Percentiles rank a stretch among this genome's conserved stretches.
phyloP scores from a whole-genome alignment of 2,113 vertebrate species.

The Empidonax alnorum region DNA sequence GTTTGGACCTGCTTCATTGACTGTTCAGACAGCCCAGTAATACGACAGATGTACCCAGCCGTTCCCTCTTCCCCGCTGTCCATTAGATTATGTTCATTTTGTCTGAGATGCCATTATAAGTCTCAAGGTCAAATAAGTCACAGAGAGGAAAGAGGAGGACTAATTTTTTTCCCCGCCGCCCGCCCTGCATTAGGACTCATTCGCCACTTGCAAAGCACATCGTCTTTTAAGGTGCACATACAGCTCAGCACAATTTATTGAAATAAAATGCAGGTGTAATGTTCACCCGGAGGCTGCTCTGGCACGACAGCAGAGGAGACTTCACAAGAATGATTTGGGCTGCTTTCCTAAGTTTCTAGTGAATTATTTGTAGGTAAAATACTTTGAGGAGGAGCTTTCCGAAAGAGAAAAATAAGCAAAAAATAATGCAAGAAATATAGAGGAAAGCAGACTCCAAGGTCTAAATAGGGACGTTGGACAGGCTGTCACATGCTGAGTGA shows the following conservation, averaged over 20 bases:
- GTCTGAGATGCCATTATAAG: conserved; percentile 86
- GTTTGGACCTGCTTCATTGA: conserved; percentile 88
- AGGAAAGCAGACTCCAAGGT: not conserved
- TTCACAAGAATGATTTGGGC: conserved; percentile 40
- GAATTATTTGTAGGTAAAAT: conserved; percentile 54
- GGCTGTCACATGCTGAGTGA: not conserved
- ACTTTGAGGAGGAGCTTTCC: not conserved
- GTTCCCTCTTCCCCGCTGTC: conserved; percentile 84
- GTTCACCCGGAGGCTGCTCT: conserved; percentile 62
- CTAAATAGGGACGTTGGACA: not conserved
- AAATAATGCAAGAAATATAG: fast-evolving
- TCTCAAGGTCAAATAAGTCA: conserved; percentile 86
- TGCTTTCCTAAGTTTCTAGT: conserved; percentile 66
- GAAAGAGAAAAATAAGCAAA: not conserved
- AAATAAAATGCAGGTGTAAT: conserved; percentile 78
- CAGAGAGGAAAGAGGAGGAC: conserved; percentile 71
- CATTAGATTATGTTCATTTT: conserved; percentile 87
- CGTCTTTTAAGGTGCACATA: conserved; percentile 20
- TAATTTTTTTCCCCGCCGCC: conserved; percentile 68
- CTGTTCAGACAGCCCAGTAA: conserved; percentile 89
- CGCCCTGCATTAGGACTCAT: conserved; percentile 61
- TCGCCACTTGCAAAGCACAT: conserved; percentile 60
- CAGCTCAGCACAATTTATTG: conserved; percentile 67
- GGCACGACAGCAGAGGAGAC: conserved; percentile 10
- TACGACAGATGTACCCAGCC: conserved; percentile 88